phyloP scores from a whole-genome alignment of 23 tunicate species.

The Clavelina lepadiformis region DNA sequence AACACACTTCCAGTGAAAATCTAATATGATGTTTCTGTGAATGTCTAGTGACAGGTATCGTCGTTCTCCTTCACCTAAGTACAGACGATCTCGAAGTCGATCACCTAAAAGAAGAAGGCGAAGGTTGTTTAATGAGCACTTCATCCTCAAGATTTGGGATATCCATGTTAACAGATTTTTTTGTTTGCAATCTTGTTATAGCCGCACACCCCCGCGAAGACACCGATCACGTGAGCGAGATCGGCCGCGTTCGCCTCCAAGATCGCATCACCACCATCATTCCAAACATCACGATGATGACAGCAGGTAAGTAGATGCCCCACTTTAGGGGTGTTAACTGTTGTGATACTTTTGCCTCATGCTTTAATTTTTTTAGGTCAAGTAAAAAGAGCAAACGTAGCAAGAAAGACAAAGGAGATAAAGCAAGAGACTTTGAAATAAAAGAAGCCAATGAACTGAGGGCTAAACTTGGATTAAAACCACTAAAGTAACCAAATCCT shows the following conservation, averaged over 20 bases:
- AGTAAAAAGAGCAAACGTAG: slow-evolving; percentile 51
- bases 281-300: slow-evolving; percentile 42
- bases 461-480: slow-evolving; percentile 83
- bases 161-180: background rate
- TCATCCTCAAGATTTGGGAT: no score
- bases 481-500: slow-evolving; percentile 60
- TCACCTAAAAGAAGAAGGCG: slow-evolving; percentile 69
- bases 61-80: slow-evolving; percentile 60
- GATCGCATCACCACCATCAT: slow-evolving; percentile 46
- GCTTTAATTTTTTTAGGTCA: slow-evolving; percentile 24
- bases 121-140: slow-evolving; percentile 28
- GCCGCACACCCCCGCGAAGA: slow-evolving; percentile 84
- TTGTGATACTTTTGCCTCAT: background rate
- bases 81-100: slow-evolving; percentile 76
- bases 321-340: background rate
- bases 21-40: background rate
- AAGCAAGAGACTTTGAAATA: slow-evolving; percentile 49
- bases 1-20: background rate
- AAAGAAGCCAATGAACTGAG: slow-evolving; percentile 82
- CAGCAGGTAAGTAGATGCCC: slow-evolving; percentile 2
- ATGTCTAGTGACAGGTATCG: slow-evolving; percentile 40
- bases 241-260: slow-evolving; percentile 38
- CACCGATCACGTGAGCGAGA: slow-evolving; percentile 42
- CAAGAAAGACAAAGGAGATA: slow-evolving; percentile 23
- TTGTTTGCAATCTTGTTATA: slow-evolving; percentile 2